Conservation (phyloP, 2,888 invertebrate genomes). For the Camponotus fellah region DNA sequence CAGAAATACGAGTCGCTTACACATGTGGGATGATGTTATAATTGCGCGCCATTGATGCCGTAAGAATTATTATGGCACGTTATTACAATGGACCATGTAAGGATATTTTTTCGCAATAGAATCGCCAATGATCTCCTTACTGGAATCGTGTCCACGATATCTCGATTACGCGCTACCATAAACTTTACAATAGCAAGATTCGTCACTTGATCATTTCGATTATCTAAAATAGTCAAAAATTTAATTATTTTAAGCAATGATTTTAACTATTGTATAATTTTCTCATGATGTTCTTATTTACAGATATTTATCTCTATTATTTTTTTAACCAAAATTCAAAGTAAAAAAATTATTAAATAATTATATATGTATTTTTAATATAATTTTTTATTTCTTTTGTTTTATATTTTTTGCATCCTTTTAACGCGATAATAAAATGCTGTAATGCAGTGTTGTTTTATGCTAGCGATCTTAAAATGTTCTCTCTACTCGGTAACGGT, state of each 20-base stretch:
- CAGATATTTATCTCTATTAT: neutral
- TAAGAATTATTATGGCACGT: neutral
- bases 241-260: neutral
- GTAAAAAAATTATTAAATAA: neutral
- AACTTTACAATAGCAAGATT: neutral
- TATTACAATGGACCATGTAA: neutral
- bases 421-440: neutral
- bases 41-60: neutral
- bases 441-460: neutral
- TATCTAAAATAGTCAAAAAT: neutral
- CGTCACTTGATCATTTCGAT: neutral
- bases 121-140: neutral
- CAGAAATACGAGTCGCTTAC: neutral
- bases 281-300: neutral
- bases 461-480: neutral
- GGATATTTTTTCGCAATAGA: neutral
- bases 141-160: neutral
- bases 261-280: neutral
- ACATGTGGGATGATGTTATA: neutral
- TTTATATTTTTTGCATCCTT: neutral
- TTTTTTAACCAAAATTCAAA: neutral
- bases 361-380: neutral
- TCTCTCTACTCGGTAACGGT: neutral
- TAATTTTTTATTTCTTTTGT: neutral
- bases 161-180: neutral